Percentiles rank a stretch among this genome's conserved stretches.
phyloP scores from a whole-genome alignment of 2,797 vertebrate genomes.

The Gastrophryne carolinensis region DNA sequence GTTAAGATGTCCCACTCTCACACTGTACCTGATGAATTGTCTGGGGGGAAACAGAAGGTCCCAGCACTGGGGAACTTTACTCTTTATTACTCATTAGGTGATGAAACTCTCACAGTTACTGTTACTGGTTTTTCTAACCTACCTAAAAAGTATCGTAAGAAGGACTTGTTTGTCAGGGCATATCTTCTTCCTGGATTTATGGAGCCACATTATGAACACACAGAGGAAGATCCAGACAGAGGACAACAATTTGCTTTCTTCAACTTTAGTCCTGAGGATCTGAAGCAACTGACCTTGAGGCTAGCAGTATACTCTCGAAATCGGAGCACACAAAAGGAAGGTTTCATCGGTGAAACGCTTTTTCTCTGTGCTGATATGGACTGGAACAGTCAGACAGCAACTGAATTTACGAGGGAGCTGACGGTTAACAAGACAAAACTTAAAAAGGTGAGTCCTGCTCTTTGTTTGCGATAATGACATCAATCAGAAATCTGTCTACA shows the following conservation, averaged over 20 bases:
- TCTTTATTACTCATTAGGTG: constrained; percentile 65
- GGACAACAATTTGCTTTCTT: constrained; percentile 69
- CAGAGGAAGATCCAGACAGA: constrained; percentile 67
- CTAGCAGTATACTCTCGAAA: constrained; percentile 71
- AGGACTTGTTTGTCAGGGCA: constrained; percentile 66
- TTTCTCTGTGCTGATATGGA: constrained; percentile 68
- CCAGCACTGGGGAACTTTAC: constrained; percentile 70
- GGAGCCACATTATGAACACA: constrained; percentile 63
- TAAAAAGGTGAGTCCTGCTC: constrained; percentile 71
- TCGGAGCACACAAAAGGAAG: constrained; percentile 74
- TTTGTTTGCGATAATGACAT: too few relatives aligned
- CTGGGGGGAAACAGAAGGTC: constrained; percentile 56
- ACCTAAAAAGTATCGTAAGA: constrained; percentile 56
- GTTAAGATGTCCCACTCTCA: constrained; percentile 8
- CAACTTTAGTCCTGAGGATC: constrained; percentile 65
- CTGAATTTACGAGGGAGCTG: constrained; percentile 66
- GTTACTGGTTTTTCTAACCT: constrained; percentile 69
- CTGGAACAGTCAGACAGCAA: constrained; percentile 64
- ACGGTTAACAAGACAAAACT: constrained; percentile 66
- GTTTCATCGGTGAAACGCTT: constrained; percentile 69
- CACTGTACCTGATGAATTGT: constrained; percentile 56
- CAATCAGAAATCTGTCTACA: too few relatives aligned
- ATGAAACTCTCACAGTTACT: constrained; percentile 66
- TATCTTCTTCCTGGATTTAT: constrained; percentile 72
- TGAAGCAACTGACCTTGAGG: constrained; percentile 66